A percentile compares a stretch with the other conserved stretches of the same genome.
phyloP scores from a whole-genome alignment of 2,888 invertebrate genomes.

The Daptonema setosum region DNA sequence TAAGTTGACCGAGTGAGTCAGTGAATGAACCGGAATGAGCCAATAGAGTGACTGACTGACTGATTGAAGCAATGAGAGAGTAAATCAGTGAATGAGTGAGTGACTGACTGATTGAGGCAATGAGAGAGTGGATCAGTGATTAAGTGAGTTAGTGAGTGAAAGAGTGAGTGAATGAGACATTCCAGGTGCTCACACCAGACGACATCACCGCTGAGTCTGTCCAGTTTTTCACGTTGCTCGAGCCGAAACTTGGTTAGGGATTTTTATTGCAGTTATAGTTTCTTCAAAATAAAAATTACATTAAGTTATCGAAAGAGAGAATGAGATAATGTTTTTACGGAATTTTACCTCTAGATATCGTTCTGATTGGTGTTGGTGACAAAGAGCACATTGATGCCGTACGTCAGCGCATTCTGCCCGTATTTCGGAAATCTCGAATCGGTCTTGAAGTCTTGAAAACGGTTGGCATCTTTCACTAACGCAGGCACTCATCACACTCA shows the following conservation, averaged over 20 bases:
- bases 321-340: background rate
- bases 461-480: constrained; percentile 20
- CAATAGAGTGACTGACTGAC: no score
- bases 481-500: background rate
- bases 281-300: background rate
- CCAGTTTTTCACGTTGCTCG: constrained; percentile 51
- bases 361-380: background rate
- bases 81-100: no score
- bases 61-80: no score
- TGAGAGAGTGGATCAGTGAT: no score
- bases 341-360: background rate
- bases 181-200: constrained; percentile 29
- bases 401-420: constrained; percentile 10
- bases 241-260: constrained; percentile 59
- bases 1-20: no score
- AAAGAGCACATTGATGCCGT: background rate
- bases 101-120: no score
- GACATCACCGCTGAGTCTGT: constrained; percentile 55
- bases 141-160: no score
- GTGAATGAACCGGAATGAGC: no score
- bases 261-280: constrained; percentile 8
- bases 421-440: constrained; percentile 37
- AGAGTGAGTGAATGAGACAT: background rate
- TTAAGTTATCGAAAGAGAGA: background rate
- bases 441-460: constrained; percentile 58